Conservation (phyloP, 2,113 vertebrate genomes). For the Phocoena phocoena region DNA sequence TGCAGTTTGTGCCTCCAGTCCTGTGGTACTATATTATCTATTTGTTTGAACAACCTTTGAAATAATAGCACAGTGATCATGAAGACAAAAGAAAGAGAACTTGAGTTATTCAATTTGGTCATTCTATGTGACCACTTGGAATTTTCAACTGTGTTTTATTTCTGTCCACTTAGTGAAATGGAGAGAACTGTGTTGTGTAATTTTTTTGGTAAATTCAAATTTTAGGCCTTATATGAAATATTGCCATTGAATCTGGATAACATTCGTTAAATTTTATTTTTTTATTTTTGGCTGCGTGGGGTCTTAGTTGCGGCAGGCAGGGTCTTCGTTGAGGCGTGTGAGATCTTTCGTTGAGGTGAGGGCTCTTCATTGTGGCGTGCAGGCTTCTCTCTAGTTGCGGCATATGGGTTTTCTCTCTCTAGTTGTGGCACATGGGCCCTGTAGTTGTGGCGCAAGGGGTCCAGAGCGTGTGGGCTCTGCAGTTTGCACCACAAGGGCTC, state of each 20-base stretch:
- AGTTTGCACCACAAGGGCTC: too few relatives aligned
- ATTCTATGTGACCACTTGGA: neutral
- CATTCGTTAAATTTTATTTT: too few relatives aligned
- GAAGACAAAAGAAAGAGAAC: neutral
- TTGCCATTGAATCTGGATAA: neutral
- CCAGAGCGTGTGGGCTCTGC: too few relatives aligned
- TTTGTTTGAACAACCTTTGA: neutral
- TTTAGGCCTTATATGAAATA: neutral
- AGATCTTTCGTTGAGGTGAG: too few relatives aligned
- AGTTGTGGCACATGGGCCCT: too few relatives aligned
- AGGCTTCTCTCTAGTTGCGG: too few relatives aligned
- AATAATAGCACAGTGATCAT: neutral
- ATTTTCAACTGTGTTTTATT: neutral
- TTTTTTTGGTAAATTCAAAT: neutral
- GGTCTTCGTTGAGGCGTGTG: too few relatives aligned
- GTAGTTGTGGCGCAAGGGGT: too few relatives aligned
- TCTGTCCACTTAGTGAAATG: neutral
- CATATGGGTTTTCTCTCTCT: too few relatives aligned
- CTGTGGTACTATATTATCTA: neutral
- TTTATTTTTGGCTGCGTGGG: too few relatives aligned
- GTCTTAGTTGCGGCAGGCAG: too few relatives aligned
- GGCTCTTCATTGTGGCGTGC: too few relatives aligned
- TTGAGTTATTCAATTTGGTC: neutral
- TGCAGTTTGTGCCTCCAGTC: neutral
- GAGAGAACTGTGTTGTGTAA: neutral